A percentile compares a stretch with the other conserved stretches of the same genome.
Conservation (phyloP, 2,113 vertebrate genomes). For the Marmota monax region DNA sequence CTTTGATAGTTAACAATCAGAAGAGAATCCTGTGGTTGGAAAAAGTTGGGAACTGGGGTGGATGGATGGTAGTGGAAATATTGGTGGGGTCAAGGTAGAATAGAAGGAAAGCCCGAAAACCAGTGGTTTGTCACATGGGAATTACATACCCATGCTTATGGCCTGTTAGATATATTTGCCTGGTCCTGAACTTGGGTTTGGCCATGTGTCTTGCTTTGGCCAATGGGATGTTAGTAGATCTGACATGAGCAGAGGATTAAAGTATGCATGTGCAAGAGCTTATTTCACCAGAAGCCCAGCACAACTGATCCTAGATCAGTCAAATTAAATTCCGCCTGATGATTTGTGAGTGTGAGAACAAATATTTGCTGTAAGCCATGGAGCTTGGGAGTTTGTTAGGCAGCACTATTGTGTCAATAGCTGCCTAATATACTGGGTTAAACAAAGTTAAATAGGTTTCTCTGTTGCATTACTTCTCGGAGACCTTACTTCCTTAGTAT, state of each 20-base stretch:
- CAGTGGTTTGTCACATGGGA: not conserved
- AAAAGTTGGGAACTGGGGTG: not conserved
- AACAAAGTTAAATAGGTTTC: not conserved
- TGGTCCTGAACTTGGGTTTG: not conserved
- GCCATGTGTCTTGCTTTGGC: not conserved
- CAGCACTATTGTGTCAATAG: not conserved
- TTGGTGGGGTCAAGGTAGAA: not conserved
- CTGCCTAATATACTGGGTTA: not conserved
- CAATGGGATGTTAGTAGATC: not conserved
- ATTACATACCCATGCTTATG: not conserved
- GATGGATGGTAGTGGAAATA: not conserved
- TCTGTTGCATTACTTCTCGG: not conserved
- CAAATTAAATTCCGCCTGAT: not conserved
- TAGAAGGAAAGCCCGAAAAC: not conserved
- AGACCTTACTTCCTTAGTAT: not conserved
- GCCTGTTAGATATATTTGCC: not conserved
- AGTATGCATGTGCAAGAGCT: not conserved
- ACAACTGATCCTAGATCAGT: not conserved
- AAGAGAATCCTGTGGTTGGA: not conserved
- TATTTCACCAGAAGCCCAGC: not conserved
- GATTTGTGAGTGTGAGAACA: not conserved
- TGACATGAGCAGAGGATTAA: not conserved
- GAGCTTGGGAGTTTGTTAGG: not conserved
- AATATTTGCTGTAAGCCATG: not conserved
- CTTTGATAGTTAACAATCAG: not conserved